phyloP scores from a whole-genome alignment of 2,113 vertebrate genomes.

The Hassar affinis region DNA sequence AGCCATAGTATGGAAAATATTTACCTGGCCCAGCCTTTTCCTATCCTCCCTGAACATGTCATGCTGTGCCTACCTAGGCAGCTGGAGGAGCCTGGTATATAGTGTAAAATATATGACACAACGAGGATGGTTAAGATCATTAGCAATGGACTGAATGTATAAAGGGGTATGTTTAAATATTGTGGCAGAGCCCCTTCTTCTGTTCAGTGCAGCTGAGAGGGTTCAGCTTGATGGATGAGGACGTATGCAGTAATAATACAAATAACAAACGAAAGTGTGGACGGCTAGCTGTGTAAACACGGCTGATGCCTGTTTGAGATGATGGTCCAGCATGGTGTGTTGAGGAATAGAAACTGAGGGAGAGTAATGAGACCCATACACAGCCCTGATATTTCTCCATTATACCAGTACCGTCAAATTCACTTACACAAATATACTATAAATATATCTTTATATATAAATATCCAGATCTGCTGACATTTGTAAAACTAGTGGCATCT shows the following conservation, averaged over 20 bases:
- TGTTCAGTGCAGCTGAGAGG: conserved; percentile 64
- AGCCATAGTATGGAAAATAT: conserved; percentile 60
- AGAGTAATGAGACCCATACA: conserved; percentile 69
- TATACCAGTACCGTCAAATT: conserved; percentile 20
- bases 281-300: conserved; percentile 71
- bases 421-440: conserved; percentile 20
- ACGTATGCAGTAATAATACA: conserved; percentile 66
- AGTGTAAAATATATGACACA: conserved; percentile 17
- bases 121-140: conserved; percentile 17
- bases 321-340: conserved; percentile 66
- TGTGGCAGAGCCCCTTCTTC: conserved; percentile 7
- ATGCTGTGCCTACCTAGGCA: not conserved
- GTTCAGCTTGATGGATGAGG: conserved; percentile 71
- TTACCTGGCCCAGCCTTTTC: conserved; percentile 58
- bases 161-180: conserved; percentile 18
- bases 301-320: conserved; percentile 63
- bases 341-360: conserved; percentile 64
- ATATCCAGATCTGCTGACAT: conserved; percentile 8
- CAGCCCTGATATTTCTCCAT: conserved; percentile 64
- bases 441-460: not conserved
- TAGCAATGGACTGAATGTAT: conserved; percentile 2
- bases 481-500: not conserved
- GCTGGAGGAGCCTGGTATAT: conserved; percentile 9
- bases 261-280: conserved; percentile 65
- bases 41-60: conserved; percentile 39